phyloP scores from a whole-genome alignment of 2,888 invertebrate species.

The Himalopsyche tibetana region DNA sequence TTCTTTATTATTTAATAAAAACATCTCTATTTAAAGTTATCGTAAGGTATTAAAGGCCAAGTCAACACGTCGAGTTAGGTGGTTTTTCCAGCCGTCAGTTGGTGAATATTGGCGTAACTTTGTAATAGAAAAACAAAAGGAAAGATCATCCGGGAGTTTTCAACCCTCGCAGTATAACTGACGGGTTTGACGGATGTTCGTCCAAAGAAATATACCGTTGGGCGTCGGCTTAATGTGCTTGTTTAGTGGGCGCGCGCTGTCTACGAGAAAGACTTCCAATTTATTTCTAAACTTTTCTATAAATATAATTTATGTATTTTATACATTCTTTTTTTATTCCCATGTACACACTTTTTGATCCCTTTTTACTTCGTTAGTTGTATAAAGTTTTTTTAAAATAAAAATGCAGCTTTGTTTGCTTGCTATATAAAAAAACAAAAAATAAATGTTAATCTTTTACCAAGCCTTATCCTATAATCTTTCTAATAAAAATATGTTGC shows the following conservation, averaged over 20 bases:
- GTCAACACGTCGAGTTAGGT: not conserved
- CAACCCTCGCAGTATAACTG: slow-evolving; percentile 14
- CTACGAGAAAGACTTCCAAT: not conserved
- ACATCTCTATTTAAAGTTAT: not conserved
- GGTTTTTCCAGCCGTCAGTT: not conserved
- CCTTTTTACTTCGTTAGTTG: too few relatives aligned
- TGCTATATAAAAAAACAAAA: too few relatives aligned
- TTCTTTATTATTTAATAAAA: too few relatives aligned
- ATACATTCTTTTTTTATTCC: too few relatives aligned
- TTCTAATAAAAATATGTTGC: too few relatives aligned
- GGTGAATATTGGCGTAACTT: not conserved
- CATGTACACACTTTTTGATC: too few relatives aligned
- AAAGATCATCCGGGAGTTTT: slow-evolving; percentile 23
- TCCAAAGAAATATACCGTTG: not conserved
- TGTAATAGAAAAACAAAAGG: slow-evolving; percentile 14
- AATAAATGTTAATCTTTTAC: too few relatives aligned
- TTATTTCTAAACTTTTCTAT: not conserved
- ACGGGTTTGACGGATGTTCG: slow-evolving; percentile 42
- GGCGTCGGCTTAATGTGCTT: not conserved
- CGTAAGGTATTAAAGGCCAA: not conserved
- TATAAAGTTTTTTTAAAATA: too few relatives aligned
- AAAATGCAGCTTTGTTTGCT: too few relatives aligned
- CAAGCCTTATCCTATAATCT: too few relatives aligned
- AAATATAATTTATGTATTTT: not conserved
- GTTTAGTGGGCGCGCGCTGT: not conserved